Percentiles rank a stretch among this genome's conserved stretches.
These are phyloP conservation scores for Junonia oenone DNA, from an alignment of 2,888 invertebrate species.

Conservation along the genomic window DNA sequence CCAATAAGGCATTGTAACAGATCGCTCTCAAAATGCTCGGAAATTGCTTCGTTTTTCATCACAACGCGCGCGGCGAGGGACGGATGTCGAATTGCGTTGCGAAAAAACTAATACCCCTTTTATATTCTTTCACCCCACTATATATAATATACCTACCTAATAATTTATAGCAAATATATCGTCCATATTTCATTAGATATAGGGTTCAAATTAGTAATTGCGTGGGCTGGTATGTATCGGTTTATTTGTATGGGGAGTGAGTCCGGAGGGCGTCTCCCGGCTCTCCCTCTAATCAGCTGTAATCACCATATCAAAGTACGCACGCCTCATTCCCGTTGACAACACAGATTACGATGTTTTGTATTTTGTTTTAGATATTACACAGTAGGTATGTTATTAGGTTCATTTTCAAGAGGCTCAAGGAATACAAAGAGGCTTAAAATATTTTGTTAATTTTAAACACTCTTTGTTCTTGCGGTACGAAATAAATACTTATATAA, in stretches of 20 bases:
- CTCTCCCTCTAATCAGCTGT: constrained; percentile 75
- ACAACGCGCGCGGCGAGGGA: constrained; percentile 55
- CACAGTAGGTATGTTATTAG: constrained; percentile 26
- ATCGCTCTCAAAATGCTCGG: constrained; percentile 54
- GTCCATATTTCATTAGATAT: constrained; percentile 43
- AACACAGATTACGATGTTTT: constrained; percentile 64
- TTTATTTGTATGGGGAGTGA: constrained; percentile 75
- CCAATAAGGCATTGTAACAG: constrained; percentile 32
- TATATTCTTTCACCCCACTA: constrained; percentile 54
- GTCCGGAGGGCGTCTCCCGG: constrained; percentile 57
- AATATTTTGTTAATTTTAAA: too few species aligned
- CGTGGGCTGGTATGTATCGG: constrained; percentile 49
- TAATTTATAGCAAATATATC: constrained; percentile 21
- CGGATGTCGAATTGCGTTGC: constrained; percentile 57
- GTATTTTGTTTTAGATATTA: constrained; percentile 29
- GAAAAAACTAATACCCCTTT: constrained; percentile 72
- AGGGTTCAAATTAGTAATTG: constrained; percentile 36
- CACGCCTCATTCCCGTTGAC: constrained; percentile 72
- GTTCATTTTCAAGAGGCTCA: too few species aligned
- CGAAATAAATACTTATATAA: too few species aligned
- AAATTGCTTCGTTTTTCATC: constrained; percentile 70
- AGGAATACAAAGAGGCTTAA: too few species aligned
- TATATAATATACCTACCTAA: too few species aligned
- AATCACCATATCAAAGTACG: constrained; percentile 80
- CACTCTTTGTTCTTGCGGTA: too few species aligned